phyloP scores from a whole-genome alignment of 2,797 vertebrate species.

The Ctenopoma multispine region DNA sequence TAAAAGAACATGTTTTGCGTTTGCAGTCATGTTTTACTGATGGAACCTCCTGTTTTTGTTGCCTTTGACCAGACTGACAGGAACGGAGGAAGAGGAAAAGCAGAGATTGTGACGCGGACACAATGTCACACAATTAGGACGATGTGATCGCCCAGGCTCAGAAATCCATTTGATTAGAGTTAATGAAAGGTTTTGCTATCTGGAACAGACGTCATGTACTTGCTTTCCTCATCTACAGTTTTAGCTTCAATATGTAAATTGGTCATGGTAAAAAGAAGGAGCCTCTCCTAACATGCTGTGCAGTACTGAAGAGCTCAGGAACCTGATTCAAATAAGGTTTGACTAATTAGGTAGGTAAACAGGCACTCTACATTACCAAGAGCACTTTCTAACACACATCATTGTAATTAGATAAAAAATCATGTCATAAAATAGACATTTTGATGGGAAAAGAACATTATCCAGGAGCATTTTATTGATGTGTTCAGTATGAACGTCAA shows the following conservation, averaged over 20 bases:
- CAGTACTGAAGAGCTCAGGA: background rate
- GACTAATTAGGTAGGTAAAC: background rate
- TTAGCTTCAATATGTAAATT: background rate
- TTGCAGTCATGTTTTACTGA: background rate
- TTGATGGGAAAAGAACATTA: too few species aligned
- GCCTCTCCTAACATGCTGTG: constrained; percentile 17
- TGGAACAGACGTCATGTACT: background rate
- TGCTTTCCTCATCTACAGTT: background rate
- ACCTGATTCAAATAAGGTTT: background rate
- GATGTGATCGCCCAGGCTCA: background rate
- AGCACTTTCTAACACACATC: background rate
- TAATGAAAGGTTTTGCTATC: background rate
- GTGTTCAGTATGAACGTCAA: too few species aligned
- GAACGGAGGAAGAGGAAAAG: background rate
- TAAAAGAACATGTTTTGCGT: background rate
- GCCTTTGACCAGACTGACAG: background rate
- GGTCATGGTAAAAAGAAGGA: background rate
- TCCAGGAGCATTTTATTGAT: too few species aligned
- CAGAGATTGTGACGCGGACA: background rate
- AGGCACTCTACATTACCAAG: background rate
- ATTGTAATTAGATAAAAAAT: too few species aligned
- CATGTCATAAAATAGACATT: too few species aligned
- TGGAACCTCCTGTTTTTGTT: background rate
- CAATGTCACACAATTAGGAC: background rate
- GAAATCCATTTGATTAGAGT: background rate